Evolutionary conservation across 2,888 invertebrate genomes (phyloP).

Genomic region (Theretra japonica): DNA sequence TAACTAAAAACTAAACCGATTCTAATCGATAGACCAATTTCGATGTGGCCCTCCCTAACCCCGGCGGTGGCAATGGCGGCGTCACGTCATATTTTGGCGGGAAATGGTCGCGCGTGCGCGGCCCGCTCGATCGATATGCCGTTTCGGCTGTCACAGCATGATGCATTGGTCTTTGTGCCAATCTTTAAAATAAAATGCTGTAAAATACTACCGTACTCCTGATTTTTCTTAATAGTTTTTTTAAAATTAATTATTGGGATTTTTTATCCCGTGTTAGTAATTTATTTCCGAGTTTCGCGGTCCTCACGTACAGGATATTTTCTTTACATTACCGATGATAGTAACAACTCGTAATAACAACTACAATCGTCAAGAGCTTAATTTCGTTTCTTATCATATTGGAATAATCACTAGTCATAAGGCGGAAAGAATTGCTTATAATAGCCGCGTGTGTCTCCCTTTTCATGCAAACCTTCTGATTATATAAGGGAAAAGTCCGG

Average conservation of each 20-base stretch:
- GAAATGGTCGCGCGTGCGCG: conserved; percentile 69
- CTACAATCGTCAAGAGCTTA: no score
- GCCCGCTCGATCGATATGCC: conserved; percentile 66
- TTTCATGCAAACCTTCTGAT: no score
- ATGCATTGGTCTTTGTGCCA: conserved; percentile 44
- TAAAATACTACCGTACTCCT: background rate
- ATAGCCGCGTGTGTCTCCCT: no score
- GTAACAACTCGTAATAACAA: no score
- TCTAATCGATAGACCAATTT: background rate
- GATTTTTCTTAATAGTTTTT: background rate
- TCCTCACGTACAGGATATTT: no score
- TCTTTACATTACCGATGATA: no score
- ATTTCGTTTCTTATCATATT: no score
- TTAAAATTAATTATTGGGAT: background rate
- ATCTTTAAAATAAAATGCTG: conserved; percentile 2
- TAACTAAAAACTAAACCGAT: no score
- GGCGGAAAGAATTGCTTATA: no score
- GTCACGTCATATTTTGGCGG: conserved; percentile 72
- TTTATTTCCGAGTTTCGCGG: background rate
- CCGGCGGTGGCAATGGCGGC: conserved; percentile 37
- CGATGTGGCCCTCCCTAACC: background rate
- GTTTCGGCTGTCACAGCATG: conserved; percentile 53
- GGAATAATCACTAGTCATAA: no score
- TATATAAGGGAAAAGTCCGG: no score
- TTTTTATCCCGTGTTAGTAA: background rate